Percentiles rank a stretch among this genome's conserved stretches.
Evolutionary conservation across 2,888 invertebrate genomes (phyloP).

Genomic region (Andricus quercusramuli): DNA sequence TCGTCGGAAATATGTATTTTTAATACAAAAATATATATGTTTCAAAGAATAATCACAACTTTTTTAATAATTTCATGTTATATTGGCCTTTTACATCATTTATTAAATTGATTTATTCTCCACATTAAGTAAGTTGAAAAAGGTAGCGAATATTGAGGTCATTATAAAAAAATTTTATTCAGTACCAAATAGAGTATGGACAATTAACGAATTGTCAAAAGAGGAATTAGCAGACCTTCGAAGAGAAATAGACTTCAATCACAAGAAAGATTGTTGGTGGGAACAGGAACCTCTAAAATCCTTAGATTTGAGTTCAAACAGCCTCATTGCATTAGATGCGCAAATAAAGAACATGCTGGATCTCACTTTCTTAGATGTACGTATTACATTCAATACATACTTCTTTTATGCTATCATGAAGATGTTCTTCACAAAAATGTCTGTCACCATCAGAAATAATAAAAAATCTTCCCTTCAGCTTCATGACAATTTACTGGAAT

Average conservation of each 20-base stretch:
- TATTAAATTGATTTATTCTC: no score
- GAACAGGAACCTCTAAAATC: constrained; percentile 88
- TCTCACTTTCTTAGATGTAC: constrained; percentile 86
- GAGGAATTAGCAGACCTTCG: constrained; percentile 80
- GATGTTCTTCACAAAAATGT: background rate
- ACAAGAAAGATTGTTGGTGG: constrained; percentile 89
- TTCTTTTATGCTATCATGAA: background rate
- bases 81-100: no score
- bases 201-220: constrained; percentile 85
- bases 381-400: constrained; percentile 54
- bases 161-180: background rate
- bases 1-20: no score
- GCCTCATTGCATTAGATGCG: constrained; percentile 83
- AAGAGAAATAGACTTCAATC: constrained; percentile 82
- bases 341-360: constrained; percentile 85
- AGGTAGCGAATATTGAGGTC: no score
- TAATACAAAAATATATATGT: no score
- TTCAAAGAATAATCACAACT: no score
- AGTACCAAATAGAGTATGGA: constrained; percentile 89
- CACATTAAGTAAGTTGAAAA: no score
- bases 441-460: constrained; percentile 30
- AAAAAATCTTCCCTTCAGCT: constrained; percentile 81
- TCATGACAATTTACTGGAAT: constrained; percentile 89
- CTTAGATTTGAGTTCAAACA: constrained; percentile 89
- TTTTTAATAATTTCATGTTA: no score